Evolutionary conservation across 2,797 vertebrate species (phyloP).

Genomic region (Chiroxiphia lanceolata): DNA sequence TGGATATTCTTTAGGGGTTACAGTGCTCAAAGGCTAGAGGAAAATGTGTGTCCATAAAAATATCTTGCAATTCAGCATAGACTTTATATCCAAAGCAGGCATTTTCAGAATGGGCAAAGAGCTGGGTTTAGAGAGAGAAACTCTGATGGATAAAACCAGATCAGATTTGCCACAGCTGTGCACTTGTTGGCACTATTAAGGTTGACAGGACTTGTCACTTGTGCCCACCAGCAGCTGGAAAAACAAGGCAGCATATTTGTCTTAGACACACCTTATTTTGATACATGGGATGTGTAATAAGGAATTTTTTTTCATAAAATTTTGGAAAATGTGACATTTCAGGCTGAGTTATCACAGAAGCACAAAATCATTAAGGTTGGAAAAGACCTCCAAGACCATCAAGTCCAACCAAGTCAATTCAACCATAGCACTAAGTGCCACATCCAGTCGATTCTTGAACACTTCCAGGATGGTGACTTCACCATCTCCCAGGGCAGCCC

Average conservation of each 20-base stretch:
- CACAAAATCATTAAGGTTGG: not conserved
- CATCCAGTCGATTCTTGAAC: no score
- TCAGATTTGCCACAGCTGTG: not conserved
- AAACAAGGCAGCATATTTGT: not conserved
- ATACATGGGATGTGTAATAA: not conserved
- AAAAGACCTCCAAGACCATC: not conserved
- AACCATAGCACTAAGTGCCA: not conserved
- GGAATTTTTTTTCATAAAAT: not conserved
- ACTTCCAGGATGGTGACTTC: not conserved
- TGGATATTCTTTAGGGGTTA: not conserved
- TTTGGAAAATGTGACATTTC: not conserved
- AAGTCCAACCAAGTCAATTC: not conserved
- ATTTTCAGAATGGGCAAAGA: not conserved
- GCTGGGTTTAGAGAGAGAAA: not conserved
- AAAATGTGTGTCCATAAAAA: not conserved
- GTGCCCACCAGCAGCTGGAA: not conserved
- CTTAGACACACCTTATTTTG: not conserved
- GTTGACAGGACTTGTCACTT: not conserved
- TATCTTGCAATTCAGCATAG: not conserved
- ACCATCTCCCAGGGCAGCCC: not conserved
- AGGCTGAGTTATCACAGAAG: not conserved
- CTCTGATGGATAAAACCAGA: not conserved
- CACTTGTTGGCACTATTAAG: not conserved
- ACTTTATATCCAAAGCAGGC: not conserved
- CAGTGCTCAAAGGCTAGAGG: not conserved